Evolutionary conservation across 2,888 invertebrate species (phyloP).

Genomic region (Conchocele bisecta): DNA sequence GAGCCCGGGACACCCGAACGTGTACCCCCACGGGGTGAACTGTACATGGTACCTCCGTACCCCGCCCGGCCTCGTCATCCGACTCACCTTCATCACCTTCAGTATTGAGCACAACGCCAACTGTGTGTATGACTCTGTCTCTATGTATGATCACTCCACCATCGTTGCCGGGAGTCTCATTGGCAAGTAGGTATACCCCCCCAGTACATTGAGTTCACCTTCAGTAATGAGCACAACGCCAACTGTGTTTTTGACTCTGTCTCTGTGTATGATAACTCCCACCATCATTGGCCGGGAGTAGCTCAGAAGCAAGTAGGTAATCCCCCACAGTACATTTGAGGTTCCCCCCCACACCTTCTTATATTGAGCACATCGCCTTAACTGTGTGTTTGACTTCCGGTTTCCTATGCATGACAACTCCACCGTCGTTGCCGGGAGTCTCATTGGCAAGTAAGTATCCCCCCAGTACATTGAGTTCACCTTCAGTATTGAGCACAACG

Average conservation of each 20-base stretch:
- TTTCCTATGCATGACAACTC: conserved; percentile 90
- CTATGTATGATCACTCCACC: conserved; percentile 89
- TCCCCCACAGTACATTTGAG: no score
- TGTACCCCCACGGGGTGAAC: conserved; percentile 90
- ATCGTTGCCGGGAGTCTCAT: conserved; percentile 80
- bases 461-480: no score
- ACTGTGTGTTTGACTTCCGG: conserved; percentile 90
- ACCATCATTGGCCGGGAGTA: no score
- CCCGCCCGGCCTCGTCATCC: conserved; percentile 89
- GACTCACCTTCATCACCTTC: conserved; percentile 90
- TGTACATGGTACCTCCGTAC: conserved; percentile 92
- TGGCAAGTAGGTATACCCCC: conserved; percentile 81
- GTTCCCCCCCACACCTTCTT: conserved; percentile 89
- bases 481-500: no score
- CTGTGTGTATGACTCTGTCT: conserved; percentile 90
- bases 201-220: no score
- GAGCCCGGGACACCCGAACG: conserved; percentile 89
- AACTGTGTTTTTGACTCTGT: no score
- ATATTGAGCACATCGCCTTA: conserved; percentile 83
- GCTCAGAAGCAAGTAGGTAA: no score
- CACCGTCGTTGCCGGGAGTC: conserved; percentile 82
- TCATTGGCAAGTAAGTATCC: conserved; percentile 82
- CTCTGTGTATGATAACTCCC: no score
- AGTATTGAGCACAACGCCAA: conserved; percentile 84
- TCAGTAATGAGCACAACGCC: no score